Evolutionary conservation across 2,113 vertebrate genomes (phyloP).

Genomic region (Mola mola): DNA sequence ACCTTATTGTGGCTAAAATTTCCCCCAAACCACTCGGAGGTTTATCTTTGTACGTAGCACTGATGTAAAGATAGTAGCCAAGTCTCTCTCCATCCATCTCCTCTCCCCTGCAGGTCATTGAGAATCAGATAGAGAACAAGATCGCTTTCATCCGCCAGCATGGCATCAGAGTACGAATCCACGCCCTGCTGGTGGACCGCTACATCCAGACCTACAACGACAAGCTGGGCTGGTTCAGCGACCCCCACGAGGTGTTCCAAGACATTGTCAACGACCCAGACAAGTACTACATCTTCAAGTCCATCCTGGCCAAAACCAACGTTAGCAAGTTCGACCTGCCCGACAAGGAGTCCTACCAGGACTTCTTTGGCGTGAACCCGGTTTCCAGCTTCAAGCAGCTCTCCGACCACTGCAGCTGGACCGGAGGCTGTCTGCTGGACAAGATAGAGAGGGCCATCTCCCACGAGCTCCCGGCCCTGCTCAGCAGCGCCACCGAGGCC

Average conservation of each 20-base stretch:
- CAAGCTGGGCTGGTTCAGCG: constrained; percentile 92
- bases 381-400: constrained; percentile 93
- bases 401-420: constrained; percentile 93
- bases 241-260: constrained; percentile 90
- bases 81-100: not conserved
- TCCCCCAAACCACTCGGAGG: no score
- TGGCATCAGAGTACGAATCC: constrained; percentile 94
- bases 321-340: constrained; percentile 99
- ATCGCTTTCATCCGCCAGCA: constrained; percentile 98
- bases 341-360: constrained; percentile 93
- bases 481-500: constrained; percentile 85
- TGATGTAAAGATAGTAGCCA: not conserved
- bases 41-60: no score
- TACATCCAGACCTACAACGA: constrained; percentile 93
- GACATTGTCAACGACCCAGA: constrained; percentile 97
- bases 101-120: constrained; percentile 84
- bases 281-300: constrained; percentile 97
- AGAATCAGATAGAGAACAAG: constrained; percentile 98
- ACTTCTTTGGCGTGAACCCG: constrained; percentile 97
- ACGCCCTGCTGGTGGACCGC: constrained; percentile 94
- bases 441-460: constrained; percentile 95
- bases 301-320: constrained; percentile 98
- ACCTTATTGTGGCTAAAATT: no score
- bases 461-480: constrained; percentile 89
- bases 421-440: constrained; percentile 92